Evolutionary conservation across 2,888 invertebrate genomes (phyloP).

Genomic region (Enchytraeus crypticus): DNA sequence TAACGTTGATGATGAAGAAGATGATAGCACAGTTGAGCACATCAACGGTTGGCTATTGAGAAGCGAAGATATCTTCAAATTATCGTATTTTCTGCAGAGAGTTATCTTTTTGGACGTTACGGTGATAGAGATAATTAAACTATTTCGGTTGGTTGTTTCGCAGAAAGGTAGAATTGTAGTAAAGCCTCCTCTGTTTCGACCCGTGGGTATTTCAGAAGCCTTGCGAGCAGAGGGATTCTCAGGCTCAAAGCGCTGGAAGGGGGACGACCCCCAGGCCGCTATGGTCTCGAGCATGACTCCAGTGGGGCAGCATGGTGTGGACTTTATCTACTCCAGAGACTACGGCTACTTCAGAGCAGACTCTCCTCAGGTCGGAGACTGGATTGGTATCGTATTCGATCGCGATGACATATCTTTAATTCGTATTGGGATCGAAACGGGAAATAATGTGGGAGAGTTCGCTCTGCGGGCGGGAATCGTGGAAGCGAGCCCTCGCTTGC

Average conservation of each 20-base stretch:
- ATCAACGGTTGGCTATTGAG: background rate
- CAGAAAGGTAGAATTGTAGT: background rate
- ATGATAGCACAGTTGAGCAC: background rate
- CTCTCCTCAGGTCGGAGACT: slow-evolving; percentile 1
- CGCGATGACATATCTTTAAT: background rate
- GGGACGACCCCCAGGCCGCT: background rate
- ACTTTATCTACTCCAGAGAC: background rate
- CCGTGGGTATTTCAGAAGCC: background rate
- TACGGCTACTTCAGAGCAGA: background rate
- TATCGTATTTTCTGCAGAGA: background rate
- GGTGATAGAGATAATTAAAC: background rate
- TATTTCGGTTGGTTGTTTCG: background rate
- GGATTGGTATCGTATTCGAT: slow-evolving; percentile 4
- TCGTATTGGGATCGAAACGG: background rate
- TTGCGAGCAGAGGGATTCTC: background rate
- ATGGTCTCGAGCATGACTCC: background rate
- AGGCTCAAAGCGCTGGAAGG: background rate
- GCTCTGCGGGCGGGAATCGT: background rate
- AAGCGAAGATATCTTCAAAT: background rate
- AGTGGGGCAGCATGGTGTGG: background rate
- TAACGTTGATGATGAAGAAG: too few species aligned
- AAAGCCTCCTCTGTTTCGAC: background rate
- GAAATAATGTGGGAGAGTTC: background rate
- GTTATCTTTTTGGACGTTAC: background rate
- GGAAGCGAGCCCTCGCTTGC: slow-evolving; percentile 2